Evolutionary conservation across 2,113 vertebrate species (phyloP).

Genomic region (Misgurnus mizolepis): DNA sequence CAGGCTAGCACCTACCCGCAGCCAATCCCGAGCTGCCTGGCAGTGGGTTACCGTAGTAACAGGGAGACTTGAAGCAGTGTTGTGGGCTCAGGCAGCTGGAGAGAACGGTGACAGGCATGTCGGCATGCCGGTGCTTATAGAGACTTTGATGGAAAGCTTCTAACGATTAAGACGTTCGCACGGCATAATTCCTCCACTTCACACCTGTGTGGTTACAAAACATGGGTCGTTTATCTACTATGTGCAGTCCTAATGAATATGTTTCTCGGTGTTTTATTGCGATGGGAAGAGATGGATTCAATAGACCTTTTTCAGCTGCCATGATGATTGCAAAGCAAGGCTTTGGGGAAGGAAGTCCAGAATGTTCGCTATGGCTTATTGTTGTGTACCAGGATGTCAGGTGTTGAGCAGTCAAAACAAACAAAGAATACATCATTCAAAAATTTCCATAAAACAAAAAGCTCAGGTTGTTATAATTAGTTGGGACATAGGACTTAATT

Average conservation of each 20-base stretch:
- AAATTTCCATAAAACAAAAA: too few species aligned
- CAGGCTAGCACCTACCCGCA: constrained; percentile 48
- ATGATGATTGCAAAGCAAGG: too few species aligned
- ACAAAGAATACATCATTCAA: too few species aligned
- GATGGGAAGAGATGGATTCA: neutral
- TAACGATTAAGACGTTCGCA: constrained; percentile 25
- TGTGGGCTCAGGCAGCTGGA: constrained; percentile 38
- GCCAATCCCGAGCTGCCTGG: constrained; percentile 62
- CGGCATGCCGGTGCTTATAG: constrained; percentile 59
- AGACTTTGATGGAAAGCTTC: constrained; percentile 36
- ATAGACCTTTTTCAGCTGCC: neutral
- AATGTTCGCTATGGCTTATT: too few species aligned
- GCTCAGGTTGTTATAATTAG: too few species aligned
- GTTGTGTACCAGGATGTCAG: too few species aligned
- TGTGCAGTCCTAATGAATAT: neutral
- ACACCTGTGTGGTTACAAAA: constrained; percentile 35
- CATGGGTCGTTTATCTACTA: neutral
- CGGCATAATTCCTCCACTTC: constrained; percentile 6
- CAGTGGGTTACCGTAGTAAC: constrained; percentile 73
- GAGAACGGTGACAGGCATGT: constrained; percentile 60
- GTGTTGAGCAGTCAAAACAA: too few species aligned
- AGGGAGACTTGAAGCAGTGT: constrained; percentile 59
- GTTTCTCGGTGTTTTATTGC: neutral
- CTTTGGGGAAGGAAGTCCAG: too few species aligned
- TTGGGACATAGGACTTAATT: too few species aligned